Conservation (phyloP, 2,113 vertebrate species). For the Microtus montanus region DNA sequence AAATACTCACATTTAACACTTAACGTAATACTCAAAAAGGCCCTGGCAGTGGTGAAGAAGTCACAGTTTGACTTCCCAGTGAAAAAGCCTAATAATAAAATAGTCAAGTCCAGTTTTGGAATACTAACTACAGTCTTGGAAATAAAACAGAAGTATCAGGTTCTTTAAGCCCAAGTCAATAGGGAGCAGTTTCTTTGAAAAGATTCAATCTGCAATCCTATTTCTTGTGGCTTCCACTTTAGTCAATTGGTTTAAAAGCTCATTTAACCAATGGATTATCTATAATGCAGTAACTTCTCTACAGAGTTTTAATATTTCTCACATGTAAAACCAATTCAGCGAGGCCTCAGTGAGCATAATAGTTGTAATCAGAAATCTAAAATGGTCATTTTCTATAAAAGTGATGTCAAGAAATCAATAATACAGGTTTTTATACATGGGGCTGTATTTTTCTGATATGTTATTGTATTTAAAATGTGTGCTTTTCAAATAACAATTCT, state of each 20-base stretch:
- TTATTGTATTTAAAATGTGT: constrained; percentile 52
- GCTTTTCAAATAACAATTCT: constrained; percentile 5
- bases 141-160: constrained; percentile 70
- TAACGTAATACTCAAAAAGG: constrained; percentile 86
- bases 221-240: constrained; percentile 66
- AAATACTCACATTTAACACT: constrained; percentile 85
- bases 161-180: constrained; percentile 72
- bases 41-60: constrained; percentile 80
- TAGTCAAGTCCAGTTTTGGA: constrained; percentile 72
- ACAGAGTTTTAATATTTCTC: constrained; percentile 54
- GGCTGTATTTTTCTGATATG: constrained; percentile 1
- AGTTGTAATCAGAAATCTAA: constrained; percentile 65
- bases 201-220: constrained; percentile 76
- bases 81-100: constrained; percentile 77
- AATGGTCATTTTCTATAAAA: constrained; percentile 66
- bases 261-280: constrained; percentile 70
- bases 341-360: constrained; percentile 46
- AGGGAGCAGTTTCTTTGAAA: constrained; percentile 75
- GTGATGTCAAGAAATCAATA: constrained; percentile 68
- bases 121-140: constrained; percentile 62
- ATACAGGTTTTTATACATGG: background rate
- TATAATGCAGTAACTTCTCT: constrained; percentile 65
- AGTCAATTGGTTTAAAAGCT: constrained; percentile 55
- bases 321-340: constrained; percentile 62
- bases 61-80: constrained; percentile 80